Conservation (phyloP, 2,113 vertebrate genomes). For the Clarias magur region DNA sequence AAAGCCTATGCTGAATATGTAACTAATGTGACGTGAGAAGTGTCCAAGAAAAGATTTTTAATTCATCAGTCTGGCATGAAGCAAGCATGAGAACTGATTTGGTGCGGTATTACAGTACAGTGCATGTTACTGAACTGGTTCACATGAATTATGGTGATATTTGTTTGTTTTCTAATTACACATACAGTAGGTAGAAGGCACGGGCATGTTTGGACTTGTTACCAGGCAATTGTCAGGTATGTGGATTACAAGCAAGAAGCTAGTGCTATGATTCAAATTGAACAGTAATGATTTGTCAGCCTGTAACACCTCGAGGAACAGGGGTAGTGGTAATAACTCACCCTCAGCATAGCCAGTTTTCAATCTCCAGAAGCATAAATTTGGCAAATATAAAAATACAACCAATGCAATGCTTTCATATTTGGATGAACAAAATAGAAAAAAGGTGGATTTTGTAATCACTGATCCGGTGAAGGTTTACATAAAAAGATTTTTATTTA, state of each 20-base stretch:
- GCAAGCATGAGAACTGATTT: not conserved
- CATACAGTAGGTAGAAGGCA: not conserved
- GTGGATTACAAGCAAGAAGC: not conserved
- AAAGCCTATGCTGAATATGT: not conserved
- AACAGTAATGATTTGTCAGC: slow-evolving; percentile 27
- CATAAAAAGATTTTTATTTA: not conserved
- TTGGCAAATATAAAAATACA: not conserved
- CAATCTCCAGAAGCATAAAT: not conserved
- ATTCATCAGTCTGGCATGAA: not conserved
- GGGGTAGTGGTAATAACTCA: slow-evolving; percentile 28
- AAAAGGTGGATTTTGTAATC: not conserved
- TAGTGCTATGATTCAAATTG: slow-evolving; percentile 25
- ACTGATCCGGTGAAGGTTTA: not conserved
- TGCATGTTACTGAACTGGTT: not conserved
- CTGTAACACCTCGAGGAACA: not conserved
- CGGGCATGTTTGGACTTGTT: not conserved
- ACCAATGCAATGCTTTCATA: not conserved
- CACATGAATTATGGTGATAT: not conserved
- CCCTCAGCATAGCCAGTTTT: slow-evolving; percentile 4
- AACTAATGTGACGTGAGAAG: not conserved
- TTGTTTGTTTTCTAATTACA: not conserved
- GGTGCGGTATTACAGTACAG: not conserved
- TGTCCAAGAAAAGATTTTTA: not conserved
- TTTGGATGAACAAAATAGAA: not conserved
- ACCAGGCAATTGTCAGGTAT: slow-evolving; percentile 7